Evolutionary conservation across 2,797 vertebrate species (phyloP).

Genomic region (Geotria australis): DNA sequence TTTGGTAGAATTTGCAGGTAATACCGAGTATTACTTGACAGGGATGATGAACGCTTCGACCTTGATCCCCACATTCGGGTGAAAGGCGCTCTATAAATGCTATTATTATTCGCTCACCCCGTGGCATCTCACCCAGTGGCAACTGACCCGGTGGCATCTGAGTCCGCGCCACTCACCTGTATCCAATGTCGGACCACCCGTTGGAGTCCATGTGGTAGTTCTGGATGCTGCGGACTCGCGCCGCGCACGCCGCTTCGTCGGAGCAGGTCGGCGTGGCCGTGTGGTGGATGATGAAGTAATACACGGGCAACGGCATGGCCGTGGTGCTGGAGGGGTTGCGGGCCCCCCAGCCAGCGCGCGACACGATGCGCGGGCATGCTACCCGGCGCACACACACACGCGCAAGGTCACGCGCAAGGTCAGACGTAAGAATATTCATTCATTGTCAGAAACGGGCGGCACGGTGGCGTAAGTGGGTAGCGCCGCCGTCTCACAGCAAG

Average conservation of each 20-base stretch:
- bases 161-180: conserved; percentile 1
- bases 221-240: background rate
- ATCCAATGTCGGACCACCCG: conserved; percentile 1
- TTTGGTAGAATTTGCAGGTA: no score
- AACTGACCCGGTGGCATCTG: no score
- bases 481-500: no score
- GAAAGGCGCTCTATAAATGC: no score
- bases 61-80: no score
- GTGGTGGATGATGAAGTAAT: conserved; percentile 1
- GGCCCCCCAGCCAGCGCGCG: background rate
- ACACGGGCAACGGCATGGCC: background rate
- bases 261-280: background rate
- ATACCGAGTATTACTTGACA: no score
- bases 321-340: background rate
- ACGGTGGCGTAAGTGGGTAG: no score
- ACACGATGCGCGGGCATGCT: background rate
- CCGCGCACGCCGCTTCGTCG: background rate
- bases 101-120: no score
- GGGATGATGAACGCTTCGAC: no score
- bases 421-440: no score
- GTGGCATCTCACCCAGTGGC: no score
- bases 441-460: no score
- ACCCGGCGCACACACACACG: background rate
- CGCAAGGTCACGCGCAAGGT: background rate
- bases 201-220: background rate